Conservation (phyloP, 1,140 invertebrate species). For the Megalopta genalis region DNA sequence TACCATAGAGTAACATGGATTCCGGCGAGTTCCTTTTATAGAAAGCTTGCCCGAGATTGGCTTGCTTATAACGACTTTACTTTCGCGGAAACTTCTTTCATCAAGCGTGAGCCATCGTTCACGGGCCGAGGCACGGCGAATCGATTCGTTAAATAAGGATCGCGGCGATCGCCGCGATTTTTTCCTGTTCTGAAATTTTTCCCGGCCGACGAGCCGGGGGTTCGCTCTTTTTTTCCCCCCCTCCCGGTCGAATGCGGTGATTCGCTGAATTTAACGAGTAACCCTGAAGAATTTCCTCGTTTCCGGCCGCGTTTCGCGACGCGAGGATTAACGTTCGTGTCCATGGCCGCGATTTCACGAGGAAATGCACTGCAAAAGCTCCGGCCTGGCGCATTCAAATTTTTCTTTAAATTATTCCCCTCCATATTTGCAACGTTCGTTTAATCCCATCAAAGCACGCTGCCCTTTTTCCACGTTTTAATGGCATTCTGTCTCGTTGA, state of each 20-base stretch:
- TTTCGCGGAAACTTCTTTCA: conserved; percentile 3
- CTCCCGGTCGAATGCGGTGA: no score
- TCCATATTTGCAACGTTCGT: conserved; percentile 9
- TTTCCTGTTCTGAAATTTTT: neutral
- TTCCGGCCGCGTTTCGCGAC: neutral
- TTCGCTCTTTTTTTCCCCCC: no score
- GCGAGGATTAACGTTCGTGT: neutral
- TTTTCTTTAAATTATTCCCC: conserved; percentile 1
- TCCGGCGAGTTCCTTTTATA: neutral
- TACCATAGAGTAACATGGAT: neutral
- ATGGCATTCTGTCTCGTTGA: neutral
- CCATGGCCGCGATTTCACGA: neutral
- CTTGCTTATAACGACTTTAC: conserved; percentile 6
- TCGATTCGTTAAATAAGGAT: conserved; percentile 9
- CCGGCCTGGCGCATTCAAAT: neutral
- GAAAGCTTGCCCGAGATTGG: neutral
- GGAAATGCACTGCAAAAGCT: neutral
- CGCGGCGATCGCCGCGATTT: neutral
- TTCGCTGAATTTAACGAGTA: neutral
- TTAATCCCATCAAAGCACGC: conserved; percentile 6
- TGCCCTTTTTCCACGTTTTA: neutral
- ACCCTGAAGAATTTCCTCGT: neutral
- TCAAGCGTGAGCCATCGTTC: conserved; percentile 5
- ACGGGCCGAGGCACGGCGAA: neutral
- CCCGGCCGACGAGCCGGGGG: no score